A percentile compares a stretch with the other conserved stretches of the same genome.
Conservation (phyloP, 2,113 vertebrate species). For the Cyphomyrus plagiostoma region DNA sequence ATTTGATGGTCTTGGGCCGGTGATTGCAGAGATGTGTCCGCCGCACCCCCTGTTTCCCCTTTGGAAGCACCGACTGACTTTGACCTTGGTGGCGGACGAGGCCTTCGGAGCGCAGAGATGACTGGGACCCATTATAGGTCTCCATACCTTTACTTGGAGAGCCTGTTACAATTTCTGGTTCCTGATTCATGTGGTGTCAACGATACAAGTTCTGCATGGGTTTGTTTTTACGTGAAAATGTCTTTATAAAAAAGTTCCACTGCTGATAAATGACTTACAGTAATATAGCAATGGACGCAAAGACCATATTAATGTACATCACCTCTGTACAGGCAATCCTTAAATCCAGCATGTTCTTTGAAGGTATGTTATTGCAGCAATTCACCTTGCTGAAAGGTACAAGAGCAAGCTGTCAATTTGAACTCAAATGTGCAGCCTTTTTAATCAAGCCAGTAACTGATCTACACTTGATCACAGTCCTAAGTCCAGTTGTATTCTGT, state of each 20-base stretch:
- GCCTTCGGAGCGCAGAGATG: neutral
- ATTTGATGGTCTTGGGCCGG: neutral
- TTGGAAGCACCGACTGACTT: neutral
- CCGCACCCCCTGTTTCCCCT: neutral
- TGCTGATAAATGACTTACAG: neutral
- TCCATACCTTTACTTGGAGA: neutral
- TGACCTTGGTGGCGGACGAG: neutral
- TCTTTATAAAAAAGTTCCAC: neutral
- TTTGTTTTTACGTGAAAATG: neutral
- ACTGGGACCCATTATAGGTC: neutral
- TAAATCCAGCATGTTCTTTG: neutral
- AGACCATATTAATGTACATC: neutral
- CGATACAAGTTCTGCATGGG: neutral
- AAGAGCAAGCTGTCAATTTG: neutral
- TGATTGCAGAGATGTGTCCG: neutral
- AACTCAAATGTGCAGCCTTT: neutral
- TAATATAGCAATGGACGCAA: neutral
- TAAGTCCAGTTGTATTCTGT: neutral
- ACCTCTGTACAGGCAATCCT: neutral
- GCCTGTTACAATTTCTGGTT: neutral
- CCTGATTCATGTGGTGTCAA: neutral
- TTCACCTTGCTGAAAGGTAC: constrained; percentile 1
- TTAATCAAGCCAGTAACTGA: neutral
- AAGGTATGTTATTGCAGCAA: neutral
- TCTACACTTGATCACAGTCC: neutral